These are phyloP conservation scores for Drosophila murphyi DNA, from an alignment of 1,140 invertebrate genomes.

Conservation along the genomic window DNA sequence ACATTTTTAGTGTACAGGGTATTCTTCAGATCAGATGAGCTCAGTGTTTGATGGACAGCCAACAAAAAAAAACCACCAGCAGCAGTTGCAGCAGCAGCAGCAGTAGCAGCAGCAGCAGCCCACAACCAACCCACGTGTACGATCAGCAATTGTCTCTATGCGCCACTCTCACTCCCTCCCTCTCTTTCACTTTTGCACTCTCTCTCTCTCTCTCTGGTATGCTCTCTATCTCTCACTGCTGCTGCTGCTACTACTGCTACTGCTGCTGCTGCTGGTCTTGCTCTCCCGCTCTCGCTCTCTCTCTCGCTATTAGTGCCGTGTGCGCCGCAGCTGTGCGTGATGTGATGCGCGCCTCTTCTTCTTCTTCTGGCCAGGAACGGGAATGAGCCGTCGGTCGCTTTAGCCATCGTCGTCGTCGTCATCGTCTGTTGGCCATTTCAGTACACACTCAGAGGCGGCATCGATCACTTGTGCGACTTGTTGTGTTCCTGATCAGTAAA, in stretches of 20 bases:
- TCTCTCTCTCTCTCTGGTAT: slow-evolving; percentile 11
- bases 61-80: slow-evolving; percentile 7
- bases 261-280: background rate
- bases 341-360: slow-evolving; percentile 55
- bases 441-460: slow-evolving; percentile 84
- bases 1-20: background rate
- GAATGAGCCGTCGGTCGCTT: slow-evolving; percentile 26
- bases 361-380: slow-evolving; percentile 56
- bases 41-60: slow-evolving; percentile 15
- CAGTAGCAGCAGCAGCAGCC: background rate
- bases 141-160: slow-evolving; percentile 37
- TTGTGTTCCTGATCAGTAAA: slow-evolving; percentile 50
- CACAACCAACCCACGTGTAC: slow-evolving; percentile 31
- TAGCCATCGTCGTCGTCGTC: slow-evolving; percentile 20
- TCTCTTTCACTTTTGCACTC: background rate
- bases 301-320: slow-evolving; percentile 9
- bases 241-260: background rate
- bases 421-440: slow-evolving; percentile 55
- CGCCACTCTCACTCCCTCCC: background rate
- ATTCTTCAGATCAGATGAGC: background rate
- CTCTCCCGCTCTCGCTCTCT: slow-evolving; percentile 1
- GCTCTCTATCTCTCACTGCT: slow-evolving; percentile 2
- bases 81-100: too few species aligned
- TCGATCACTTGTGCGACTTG: slow-evolving; percentile 79
- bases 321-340: slow-evolving; percentile 58